Evolutionary conservation across 2,113 vertebrate species (phyloP).

Genomic region (Trogon surrucura): DNA sequence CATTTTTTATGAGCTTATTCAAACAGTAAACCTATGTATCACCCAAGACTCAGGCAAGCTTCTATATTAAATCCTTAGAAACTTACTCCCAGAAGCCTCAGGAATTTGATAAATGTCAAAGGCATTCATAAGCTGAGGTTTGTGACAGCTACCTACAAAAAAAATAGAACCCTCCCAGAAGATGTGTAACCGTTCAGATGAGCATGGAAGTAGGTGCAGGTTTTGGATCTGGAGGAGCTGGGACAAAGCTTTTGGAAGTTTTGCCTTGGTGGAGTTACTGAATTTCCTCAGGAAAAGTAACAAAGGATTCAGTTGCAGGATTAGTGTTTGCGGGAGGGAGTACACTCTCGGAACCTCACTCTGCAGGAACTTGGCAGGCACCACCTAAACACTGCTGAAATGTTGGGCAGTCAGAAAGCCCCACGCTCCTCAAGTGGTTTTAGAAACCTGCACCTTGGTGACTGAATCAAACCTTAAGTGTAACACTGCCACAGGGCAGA

Average conservation of each 20-base stretch:
- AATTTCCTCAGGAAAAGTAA: neutral
- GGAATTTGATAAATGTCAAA: neutral
- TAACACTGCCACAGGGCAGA: neutral
- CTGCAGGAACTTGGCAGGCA: neutral
- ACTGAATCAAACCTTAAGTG: neutral
- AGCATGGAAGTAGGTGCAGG: neutral
- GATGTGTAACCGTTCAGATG: neutral
- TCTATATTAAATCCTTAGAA: neutral
- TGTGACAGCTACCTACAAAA: neutral
- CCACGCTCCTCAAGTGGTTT: neutral
- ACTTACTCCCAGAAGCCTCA: neutral
- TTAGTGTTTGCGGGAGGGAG: neutral
- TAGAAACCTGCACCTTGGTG: neutral
- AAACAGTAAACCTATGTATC: neutral
- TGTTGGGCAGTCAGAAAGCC: neutral
- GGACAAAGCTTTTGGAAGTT: neutral
- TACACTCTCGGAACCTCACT: accelerated
- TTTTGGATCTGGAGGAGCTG: neutral
- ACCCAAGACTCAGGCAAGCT: neutral
- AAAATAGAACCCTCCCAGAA: neutral
- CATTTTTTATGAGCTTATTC: neutral
- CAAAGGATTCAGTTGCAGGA: neutral
- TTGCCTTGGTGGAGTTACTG: neutral
- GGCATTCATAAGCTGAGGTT: neutral
- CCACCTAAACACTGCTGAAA: neutral